These are phyloP conservation scores for Borostomias antarcticus DNA, from an alignment of 2,797 vertebrate species.

Conservation along the genomic window DNA sequence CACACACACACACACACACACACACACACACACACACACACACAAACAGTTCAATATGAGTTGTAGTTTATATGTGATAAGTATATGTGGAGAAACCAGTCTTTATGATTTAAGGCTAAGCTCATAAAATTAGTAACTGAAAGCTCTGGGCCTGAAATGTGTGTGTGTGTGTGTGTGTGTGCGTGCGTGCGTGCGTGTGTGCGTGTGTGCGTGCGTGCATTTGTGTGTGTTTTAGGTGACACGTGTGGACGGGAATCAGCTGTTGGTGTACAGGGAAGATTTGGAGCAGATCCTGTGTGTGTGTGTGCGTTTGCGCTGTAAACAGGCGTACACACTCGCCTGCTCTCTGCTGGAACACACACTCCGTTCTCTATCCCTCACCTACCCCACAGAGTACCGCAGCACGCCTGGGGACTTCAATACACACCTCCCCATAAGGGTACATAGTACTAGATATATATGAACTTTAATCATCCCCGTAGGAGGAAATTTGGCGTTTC, in stretches of 20 bases:
- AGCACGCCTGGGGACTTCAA: constrained; percentile 93
- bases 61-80: too few species aligned
- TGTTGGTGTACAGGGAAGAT: constrained; percentile 88
- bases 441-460: constrained; percentile 58
- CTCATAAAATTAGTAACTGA: constrained; percentile 34
- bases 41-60: neutral
- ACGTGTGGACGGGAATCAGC: constrained; percentile 93
- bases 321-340: constrained; percentile 92
- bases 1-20: constrained; percentile 1
- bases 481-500: too few species aligned
- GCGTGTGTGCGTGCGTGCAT: constrained; percentile 23
- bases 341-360: constrained; percentile 94
- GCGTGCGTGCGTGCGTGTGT: neutral
- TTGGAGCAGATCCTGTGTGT: constrained; percentile 88
- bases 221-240: constrained; percentile 80
- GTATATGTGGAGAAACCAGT: neutral
- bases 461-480: too few species aligned
- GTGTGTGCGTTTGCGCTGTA: constrained; percentile 90
- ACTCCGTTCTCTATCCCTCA: constrained; percentile 92
- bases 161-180: constrained; percentile 25
- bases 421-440: constrained; percentile 91
- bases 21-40: neutral
- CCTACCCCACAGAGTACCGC: constrained; percentile 96
- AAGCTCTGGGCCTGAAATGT: neutral
- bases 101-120: constrained; percentile 61